A percentile compares a stretch with the other conserved stretches of the same genome.
Conservation (phyloP, 2,888 invertebrate genomes). For the Oscheius myriophilus region DNA sequence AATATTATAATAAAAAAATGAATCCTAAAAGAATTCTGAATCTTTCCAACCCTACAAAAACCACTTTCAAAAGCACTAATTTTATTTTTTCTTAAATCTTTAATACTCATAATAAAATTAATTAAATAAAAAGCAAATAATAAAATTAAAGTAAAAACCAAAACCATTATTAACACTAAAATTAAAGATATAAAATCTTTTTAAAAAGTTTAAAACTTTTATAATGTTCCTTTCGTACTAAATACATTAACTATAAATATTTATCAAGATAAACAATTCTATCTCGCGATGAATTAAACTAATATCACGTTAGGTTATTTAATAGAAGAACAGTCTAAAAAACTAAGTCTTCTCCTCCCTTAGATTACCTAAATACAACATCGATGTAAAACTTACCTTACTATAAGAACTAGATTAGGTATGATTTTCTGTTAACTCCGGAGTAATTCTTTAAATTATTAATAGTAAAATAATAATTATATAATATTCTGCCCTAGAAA, state of each 20-base stretch:
- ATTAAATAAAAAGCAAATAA: constrained; percentile 49
- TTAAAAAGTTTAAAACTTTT: constrained; percentile 58
- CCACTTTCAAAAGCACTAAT: constrained; percentile 53
- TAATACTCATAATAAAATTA: constrained; percentile 54
- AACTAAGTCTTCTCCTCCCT: constrained; percentile 53
- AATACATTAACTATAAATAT: constrained; percentile 49
- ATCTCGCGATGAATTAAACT: constrained; percentile 65
- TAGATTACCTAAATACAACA: constrained; percentile 58
- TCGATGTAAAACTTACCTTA: constrained; percentile 62
- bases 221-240: constrained; percentile 62
- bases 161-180: constrained; percentile 46
- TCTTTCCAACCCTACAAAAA: constrained; percentile 55
- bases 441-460: constrained; percentile 62
- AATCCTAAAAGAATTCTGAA: constrained; percentile 58
- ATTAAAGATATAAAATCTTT: constrained; percentile 52
- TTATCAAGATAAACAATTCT: constrained; percentile 64
- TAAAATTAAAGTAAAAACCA: constrained; percentile 49
- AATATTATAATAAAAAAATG: constrained; percentile 60
- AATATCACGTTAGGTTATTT: constrained; percentile 62
- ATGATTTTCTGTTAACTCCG: constrained; percentile 67
- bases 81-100: constrained; percentile 46
- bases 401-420: constrained; percentile 60
- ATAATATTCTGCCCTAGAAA: constrained; percentile 63
- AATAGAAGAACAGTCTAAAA: constrained; percentile 62
- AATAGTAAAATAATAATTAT: constrained; percentile 58